Evolutionary conservation across 2,113 vertebrate genomes (phyloP).

Genomic region (Lagopus leucura): DNA sequence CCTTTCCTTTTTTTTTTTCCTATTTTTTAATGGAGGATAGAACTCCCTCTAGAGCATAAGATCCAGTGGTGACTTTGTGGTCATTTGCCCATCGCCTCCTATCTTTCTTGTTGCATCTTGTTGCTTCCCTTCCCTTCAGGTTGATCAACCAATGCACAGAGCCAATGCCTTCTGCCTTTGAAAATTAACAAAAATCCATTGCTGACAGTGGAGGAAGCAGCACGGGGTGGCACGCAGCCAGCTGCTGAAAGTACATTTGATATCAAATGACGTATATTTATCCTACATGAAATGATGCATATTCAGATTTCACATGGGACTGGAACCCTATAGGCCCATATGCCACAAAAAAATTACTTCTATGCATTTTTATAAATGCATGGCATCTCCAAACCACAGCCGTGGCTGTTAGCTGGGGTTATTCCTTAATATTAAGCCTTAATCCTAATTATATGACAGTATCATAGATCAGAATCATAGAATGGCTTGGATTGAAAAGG

Average conservation of each 20-base stretch:
- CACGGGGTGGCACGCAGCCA: background rate
- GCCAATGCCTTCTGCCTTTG: background rate
- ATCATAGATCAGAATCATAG: too few relatives aligned
- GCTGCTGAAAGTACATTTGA: background rate
- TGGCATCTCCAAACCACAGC: background rate
- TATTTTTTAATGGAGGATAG: conserved; percentile 59
- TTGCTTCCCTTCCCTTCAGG: too few relatives aligned
- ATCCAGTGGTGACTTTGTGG: background rate
- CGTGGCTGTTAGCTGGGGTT: background rate
- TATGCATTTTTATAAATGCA: background rate
- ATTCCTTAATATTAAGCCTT: background rate
- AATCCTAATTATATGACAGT: background rate
- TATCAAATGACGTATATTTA: accelerated
- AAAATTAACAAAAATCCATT: background rate
- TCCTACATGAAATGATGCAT: accelerated
- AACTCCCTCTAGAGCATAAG: conserved; percentile 48
- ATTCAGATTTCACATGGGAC: background rate
- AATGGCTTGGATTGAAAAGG: too few relatives aligned
- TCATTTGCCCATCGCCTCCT: background rate
- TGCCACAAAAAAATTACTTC: background rate
- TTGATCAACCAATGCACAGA: accelerated
- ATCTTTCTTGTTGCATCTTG: background rate
- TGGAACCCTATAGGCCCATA: background rate
- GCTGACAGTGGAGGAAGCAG: background rate
- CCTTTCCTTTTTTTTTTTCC: background rate